Evolutionary conservation across 2,888 invertebrate species (phyloP).

Genomic region (Ferdinandea cuprea): DNA sequence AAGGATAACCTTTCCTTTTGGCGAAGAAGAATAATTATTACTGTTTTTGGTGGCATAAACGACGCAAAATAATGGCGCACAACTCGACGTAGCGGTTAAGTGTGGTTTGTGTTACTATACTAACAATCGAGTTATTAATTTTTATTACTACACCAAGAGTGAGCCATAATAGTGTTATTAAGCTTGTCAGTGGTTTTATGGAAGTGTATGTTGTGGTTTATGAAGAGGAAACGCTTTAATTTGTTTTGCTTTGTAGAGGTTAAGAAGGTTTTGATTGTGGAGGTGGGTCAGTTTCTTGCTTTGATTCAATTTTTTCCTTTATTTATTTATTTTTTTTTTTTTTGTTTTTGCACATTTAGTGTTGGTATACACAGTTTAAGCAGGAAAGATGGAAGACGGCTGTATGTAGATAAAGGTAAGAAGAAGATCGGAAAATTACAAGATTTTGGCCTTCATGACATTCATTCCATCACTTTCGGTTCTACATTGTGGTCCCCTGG

Average conservation of each 20-base stretch:
- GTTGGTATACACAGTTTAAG: too few species aligned
- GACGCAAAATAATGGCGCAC: slow-evolving; percentile 9
- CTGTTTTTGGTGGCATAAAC: slow-evolving; percentile 24
- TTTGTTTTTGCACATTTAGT: too few species aligned
- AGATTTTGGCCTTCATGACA: too few species aligned
- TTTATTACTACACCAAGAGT: slow-evolving; percentile 55
- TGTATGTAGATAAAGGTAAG: too few species aligned
- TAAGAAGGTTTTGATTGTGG: neutral
- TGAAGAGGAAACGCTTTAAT: neutral
- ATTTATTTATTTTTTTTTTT: too few species aligned
- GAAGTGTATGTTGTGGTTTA: slow-evolving; percentile 4
- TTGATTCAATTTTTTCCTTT: too few species aligned
- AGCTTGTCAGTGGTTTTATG: slow-evolving; percentile 59
- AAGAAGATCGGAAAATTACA: too few species aligned
- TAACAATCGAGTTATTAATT: slow-evolving; percentile 71
- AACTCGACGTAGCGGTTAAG: slow-evolving; percentile 2
- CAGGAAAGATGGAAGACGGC: too few species aligned
- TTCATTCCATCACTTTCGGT: too few species aligned
- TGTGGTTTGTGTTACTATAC: slow-evolving; percentile 51
- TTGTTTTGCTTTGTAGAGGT: neutral
- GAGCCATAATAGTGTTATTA: slow-evolving; percentile 60
- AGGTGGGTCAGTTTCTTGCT: too few species aligned
- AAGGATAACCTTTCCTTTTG: slow-evolving; percentile 30
- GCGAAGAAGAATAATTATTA: slow-evolving; percentile 25
- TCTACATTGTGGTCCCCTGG: too few species aligned